Evolutionary conservation across 2,888 invertebrate genomes (phyloP), one percentile per base, ranked within the genome.

Genomic region (Drosophila ochracea): DNA sequence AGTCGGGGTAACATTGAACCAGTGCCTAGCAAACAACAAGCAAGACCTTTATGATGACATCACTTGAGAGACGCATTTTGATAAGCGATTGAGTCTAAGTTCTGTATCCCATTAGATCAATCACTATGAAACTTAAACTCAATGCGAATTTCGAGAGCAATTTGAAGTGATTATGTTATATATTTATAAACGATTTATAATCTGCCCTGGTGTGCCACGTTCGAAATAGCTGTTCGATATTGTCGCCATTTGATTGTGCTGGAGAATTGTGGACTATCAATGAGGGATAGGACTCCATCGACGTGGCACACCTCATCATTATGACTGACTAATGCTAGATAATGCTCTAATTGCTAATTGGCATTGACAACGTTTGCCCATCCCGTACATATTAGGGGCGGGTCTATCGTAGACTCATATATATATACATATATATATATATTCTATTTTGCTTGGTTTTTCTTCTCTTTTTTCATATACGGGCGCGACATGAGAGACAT

Each of bases 331-430:
- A 79, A 76, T 79, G 55, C 58, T 30, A 81, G 84, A 83, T 84
- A 84, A 82, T 85, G 80, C 82, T 85, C 85, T 84, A 84, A 84
- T 84, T 84, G 84, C 82, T 75, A 73, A 84, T 84, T 83, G 85
- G 58, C 67, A 83, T 66, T 75, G 65, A 65, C 58, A 49, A 58
- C 43, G 28, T 37, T 33, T 28, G 62, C 59, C 72, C 33, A 35
- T 50, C 59, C 59, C 50, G 54, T 25, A 61, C 19, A 53, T n/a
- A 30, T 43, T 58, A 63, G 62, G 47, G 57, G 50, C 50, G 60
- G 47, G 54, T 49, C 62, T 60, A 64, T 82, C 49, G 50, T 53
- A 28, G 11, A 25, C 37, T 28, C 47, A 13, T 21, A 57, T 19
- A 55, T 54, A 37, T 28, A 63, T 19, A 6, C 49, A 41, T 72